A percentile compares a stretch with the other conserved stretches of the same genome.
Evolutionary conservation across 2,888 invertebrate genomes (phyloP).

Genomic region (Eupeodes latifasciatus): DNA sequence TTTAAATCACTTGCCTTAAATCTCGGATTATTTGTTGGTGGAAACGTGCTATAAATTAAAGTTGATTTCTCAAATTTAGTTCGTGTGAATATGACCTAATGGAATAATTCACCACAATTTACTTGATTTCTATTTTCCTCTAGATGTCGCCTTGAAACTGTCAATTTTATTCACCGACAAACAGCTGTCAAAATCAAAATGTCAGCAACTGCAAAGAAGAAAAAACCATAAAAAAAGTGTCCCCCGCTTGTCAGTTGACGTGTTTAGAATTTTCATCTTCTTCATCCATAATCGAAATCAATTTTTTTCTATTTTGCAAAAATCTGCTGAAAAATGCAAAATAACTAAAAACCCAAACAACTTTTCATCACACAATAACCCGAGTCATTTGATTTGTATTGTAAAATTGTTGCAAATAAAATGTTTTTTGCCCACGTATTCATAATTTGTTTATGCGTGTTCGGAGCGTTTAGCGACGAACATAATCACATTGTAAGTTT

Average conservation of each 20-base stretch:
- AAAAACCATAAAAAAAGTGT: constrained; percentile 35
- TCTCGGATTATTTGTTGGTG: too few species aligned
- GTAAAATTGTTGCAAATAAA: constrained; percentile 39
- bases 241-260: constrained; percentile 74
- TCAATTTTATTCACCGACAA: constrained; percentile 10
- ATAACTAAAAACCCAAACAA: constrained; percentile 32
- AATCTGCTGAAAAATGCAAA: constrained; percentile 61
- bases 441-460: constrained; percentile 79
- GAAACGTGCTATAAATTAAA: too few species aligned
- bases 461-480: constrained; percentile 86
- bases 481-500: constrained; percentile 90
- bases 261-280: constrained; percentile 74
- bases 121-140: not conserved
- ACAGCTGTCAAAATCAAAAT: constrained; percentile 61
- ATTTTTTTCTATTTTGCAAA: constrained; percentile 56
- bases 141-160: not conserved
- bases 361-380: not conserved
- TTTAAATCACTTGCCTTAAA: too few species aligned
- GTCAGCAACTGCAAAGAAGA: constrained; percentile 56
- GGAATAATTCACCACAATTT: not conserved
- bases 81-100: too few species aligned
- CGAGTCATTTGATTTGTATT: constrained; percentile 39
- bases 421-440: constrained; percentile 77
- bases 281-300: constrained; percentile 52
- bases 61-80: too few species aligned